Evolutionary conservation across 2,888 invertebrate genomes (phyloP).

Genomic region (Cistogaster globosa): DNA sequence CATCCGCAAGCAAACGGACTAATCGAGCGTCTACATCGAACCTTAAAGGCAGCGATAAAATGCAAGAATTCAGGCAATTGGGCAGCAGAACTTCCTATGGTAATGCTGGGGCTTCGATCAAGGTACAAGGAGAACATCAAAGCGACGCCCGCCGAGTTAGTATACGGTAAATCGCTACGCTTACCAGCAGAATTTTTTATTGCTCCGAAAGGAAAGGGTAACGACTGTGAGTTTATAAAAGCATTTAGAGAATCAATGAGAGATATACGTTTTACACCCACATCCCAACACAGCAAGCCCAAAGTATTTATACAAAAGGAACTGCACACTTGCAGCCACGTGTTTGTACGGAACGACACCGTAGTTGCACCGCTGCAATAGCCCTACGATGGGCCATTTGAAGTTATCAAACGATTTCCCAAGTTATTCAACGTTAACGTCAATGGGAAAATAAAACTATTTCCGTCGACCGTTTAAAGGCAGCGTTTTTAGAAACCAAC

Average conservation of each 20-base stretch:
- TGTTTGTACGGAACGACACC: background rate
- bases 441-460: background rate
- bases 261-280: no score
- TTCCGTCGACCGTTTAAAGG: background rate
- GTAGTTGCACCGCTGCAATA: background rate
- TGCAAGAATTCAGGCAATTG: background rate
- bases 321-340: background rate
- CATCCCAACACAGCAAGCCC: background rate
- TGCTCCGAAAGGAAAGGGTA: background rate
- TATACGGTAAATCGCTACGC: background rate
- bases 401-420: background rate
- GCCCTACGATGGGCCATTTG: slow-evolving; percentile 16
- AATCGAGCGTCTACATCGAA: background rate
- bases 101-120: background rate
- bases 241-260: background rate
- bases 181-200: no score
- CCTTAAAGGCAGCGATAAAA: background rate
- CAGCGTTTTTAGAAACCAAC: slow-evolving; percentile 1
- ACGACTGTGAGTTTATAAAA: background rate
- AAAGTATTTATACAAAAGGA: slow-evolving; percentile 8
- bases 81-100: background rate
- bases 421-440: background rate
- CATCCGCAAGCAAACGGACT: background rate
- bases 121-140: background rate
- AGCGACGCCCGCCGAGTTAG: background rate